These are phyloP conservation scores for Dyspetes luteomarginatus DNA, from an alignment of 2,888 invertebrate genomes.

Conservation along the genomic window DNA sequence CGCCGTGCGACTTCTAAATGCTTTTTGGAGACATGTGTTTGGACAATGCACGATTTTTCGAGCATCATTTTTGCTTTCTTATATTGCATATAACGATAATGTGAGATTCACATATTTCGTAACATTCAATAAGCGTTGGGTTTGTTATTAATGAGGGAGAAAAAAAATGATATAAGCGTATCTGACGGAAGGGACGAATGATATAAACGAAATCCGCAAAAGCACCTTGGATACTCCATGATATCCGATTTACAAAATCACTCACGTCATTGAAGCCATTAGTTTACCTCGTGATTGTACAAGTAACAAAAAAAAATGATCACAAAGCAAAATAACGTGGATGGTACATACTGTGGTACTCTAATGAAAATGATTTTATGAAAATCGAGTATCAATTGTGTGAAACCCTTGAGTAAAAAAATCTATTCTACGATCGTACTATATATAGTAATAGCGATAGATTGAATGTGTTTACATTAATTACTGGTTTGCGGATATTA, in stretches of 20 bases:
- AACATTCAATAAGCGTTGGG: background rate
- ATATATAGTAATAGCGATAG: constrained; percentile 43
- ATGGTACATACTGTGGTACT: constrained; percentile 3
- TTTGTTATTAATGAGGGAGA: background rate
- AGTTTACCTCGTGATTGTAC: constrained; percentile 41
- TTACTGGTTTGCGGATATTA: constrained; percentile 44
- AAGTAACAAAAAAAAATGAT: constrained; percentile 1
- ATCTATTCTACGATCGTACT: constrained; percentile 59
- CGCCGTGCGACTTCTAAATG: constrained; percentile 21
- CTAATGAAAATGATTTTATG: constrained; percentile 35
- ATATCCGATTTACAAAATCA: constrained; percentile 16
- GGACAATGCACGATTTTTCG: background rate
- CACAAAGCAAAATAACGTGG: constrained; percentile 37
- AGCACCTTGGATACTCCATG: constrained; percentile 23
- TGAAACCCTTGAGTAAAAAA: constrained; percentile 62
- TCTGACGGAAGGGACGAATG: background rate
- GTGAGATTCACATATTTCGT: constrained; percentile 27
- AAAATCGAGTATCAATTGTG: constrained; percentile 60
- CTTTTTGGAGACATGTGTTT: constrained; percentile 8
- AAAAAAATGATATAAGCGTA: constrained; percentile 16
- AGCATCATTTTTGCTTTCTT: constrained; percentile 6
- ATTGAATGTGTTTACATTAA: constrained; percentile 50
- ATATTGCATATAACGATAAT: background rate
- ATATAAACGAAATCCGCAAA: constrained; percentile 28
- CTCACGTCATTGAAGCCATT: constrained; percentile 26